Conservation (phyloP, 2,888 invertebrate species). For the Drosophila paracracens region DNA sequence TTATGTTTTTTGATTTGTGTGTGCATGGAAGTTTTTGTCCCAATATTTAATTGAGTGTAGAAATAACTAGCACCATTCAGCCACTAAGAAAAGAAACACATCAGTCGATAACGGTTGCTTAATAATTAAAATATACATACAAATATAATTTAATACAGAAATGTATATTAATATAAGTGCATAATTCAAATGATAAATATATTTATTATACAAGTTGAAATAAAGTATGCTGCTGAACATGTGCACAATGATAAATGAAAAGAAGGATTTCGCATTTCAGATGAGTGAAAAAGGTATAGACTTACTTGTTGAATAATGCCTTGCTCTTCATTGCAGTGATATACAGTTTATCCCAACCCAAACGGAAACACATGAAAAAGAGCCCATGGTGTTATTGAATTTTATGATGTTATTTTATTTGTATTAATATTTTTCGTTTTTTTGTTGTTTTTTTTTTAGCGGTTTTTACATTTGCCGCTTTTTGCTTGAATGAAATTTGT, state of each 20-base stretch:
- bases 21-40: constrained; percentile 30
- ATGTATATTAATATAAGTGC: constrained; percentile 23
- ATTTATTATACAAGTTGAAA: constrained; percentile 62
- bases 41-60: constrained; percentile 44
- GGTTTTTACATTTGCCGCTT: constrained; percentile 53
- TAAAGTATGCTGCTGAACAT: constrained; percentile 56
- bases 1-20: constrained; percentile 14
- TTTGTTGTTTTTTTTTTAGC: constrained; percentile 47
- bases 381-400: constrained; percentile 34
- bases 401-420: constrained; percentile 68
- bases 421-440: constrained; percentile 68
- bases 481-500: constrained; percentile 64
- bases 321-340: constrained; percentile 6
- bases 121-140: constrained; percentile 25
- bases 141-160: constrained; percentile 8
- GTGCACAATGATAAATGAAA: constrained; percentile 57
- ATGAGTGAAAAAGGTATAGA: constrained; percentile 16
- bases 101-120: constrained; percentile 5
- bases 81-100: constrained; percentile 50
- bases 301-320: not conserved
- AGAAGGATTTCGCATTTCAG: not conserved
- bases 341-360: not conserved
- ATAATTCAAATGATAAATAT: constrained; percentile 47
- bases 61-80: constrained; percentile 63
- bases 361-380: constrained; percentile 5